Conservation (phyloP, 2,888 invertebrate species). For the Microctonus hyperodae region DNA sequence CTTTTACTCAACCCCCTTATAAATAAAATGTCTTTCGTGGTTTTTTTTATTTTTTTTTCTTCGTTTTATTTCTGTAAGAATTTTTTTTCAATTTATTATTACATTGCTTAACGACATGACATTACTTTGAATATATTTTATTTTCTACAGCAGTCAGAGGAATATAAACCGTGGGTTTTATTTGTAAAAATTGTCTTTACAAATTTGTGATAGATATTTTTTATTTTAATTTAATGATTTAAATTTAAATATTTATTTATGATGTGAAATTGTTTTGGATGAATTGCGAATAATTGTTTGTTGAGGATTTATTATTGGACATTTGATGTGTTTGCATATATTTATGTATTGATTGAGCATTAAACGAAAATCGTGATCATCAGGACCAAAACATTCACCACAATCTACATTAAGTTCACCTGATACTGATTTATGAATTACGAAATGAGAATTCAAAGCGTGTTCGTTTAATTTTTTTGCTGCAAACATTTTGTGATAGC, state of each 20-base stretch:
- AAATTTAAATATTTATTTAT: background rate
- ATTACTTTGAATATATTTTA: too few relatives aligned
- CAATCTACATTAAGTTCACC: background rate
- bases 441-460: background rate
- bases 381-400: slow-evolving; percentile 21
- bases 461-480: slow-evolving; percentile 8
- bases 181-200: background rate
- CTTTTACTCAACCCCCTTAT: slow-evolving; percentile 7
- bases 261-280: background rate
- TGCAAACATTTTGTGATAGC: slow-evolving; percentile 17
- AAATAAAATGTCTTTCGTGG: slow-evolving; percentile 12
- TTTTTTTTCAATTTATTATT: background rate
- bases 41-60: background rate
- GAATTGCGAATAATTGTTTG: background rate
- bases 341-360: slow-evolving; percentile 47
- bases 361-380: slow-evolving; percentile 42
- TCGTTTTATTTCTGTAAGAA: background rate
- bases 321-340: slow-evolving; percentile 46
- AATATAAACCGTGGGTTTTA: background rate
- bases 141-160: too few relatives aligned
- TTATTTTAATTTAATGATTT: background rate
- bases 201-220: background rate
- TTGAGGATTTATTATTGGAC: slow-evolving; percentile 41
- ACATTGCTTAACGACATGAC: background rate
- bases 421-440: background rate